Conservation (phyloP, 2,113 vertebrate genomes). For the Cyanoderma ruficeps region DNA sequence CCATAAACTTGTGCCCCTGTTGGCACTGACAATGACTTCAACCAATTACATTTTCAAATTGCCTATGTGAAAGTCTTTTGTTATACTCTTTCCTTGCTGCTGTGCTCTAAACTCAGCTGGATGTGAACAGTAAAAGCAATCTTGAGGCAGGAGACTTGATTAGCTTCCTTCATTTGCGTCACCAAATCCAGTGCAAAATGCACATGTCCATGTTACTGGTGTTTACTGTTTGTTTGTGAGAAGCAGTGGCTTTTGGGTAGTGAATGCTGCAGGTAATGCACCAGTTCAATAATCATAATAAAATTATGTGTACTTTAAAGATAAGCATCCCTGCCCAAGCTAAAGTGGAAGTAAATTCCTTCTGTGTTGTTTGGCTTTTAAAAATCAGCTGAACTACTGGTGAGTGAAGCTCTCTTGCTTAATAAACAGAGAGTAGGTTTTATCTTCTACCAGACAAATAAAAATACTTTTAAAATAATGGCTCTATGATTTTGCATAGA, state of each 20-base stretch:
- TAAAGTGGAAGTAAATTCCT: not conserved
- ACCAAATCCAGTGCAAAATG: not conserved
- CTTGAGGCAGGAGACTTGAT: not conserved
- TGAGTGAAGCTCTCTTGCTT: not conserved
- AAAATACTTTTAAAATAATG: not conserved
- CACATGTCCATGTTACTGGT: rapidly evolving
- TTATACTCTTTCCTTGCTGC: not conserved
- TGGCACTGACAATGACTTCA: conserved; percentile 23
- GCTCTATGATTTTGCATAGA: not conserved
- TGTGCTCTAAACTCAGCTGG: not conserved
- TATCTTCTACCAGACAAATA: not conserved
- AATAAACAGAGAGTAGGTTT: not conserved
- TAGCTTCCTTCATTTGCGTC: not conserved
- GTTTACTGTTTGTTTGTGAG: not conserved
- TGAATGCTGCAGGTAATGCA: not conserved
- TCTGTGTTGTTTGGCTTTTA: not conserved
- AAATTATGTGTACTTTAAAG: not conserved
- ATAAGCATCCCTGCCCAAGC: not conserved
- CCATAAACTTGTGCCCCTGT: conserved; percentile 26
- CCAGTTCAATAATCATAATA: not conserved
- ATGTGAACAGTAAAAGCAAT: not conserved
- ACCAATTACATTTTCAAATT: conserved; percentile 25
- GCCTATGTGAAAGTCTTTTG: not conserved
- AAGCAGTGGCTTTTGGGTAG: not conserved
- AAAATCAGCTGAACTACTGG: not conserved